Evolutionary conservation across 1,140 invertebrate genomes (phyloP).

Genomic region (Drosophila sturtevanti): DNA sequence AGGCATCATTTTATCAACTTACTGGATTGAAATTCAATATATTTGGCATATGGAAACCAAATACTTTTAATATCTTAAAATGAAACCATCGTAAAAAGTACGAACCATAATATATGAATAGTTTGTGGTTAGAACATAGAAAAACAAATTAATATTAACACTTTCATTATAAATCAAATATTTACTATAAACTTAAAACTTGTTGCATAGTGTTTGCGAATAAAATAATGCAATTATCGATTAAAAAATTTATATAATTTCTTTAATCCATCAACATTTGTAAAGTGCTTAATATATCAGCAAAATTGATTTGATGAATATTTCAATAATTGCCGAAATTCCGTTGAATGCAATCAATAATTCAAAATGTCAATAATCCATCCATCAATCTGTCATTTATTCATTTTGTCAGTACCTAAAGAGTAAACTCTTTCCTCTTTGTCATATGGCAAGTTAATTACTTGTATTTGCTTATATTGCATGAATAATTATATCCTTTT

Average conservation of each 20-base stretch:
- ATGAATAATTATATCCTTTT: slow-evolving; percentile 5
- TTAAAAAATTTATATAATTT: neutral
- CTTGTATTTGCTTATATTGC: slow-evolving; percentile 8
- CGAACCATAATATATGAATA: too few relatives aligned
- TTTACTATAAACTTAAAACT: too few relatives aligned
- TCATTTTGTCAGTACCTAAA: neutral
- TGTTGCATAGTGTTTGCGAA: too few relatives aligned
- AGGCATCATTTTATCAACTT: too few relatives aligned
- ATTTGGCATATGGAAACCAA: too few relatives aligned
- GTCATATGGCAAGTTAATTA: slow-evolving; percentile 6
- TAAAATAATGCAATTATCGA: too few relatives aligned
- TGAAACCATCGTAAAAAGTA: too few relatives aligned
- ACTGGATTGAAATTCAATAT: too few relatives aligned
- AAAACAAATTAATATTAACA: too few relatives aligned
- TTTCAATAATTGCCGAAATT: neutral
- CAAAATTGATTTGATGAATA: slow-evolving; percentile 1
- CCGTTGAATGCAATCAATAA: neutral
- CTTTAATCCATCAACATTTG: neutral
- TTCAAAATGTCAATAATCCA: slow-evolving; percentile 3
- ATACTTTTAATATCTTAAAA: too few relatives aligned
- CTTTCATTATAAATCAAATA: too few relatives aligned
- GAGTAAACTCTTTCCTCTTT: slow-evolving; percentile 4
- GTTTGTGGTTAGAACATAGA: too few relatives aligned
- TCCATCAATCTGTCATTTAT: neutral
- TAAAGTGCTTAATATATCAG: neutral